Evolutionary conservation across 2,113 vertebrate species (phyloP), one percentile per base, ranked within the genome.

Genomic region (Acrocephalus arundinaceus): DNA sequence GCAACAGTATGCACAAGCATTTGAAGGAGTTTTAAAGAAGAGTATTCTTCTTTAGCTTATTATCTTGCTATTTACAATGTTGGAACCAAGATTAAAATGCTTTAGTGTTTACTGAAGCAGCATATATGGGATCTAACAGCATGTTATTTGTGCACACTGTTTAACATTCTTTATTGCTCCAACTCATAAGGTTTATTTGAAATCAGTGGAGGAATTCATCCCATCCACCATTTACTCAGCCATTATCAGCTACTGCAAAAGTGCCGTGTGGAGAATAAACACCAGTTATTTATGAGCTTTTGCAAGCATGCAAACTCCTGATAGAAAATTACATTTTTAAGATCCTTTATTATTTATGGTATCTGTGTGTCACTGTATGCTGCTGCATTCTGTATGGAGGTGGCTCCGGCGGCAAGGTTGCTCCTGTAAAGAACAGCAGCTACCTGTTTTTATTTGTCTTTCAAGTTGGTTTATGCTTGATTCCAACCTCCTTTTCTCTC

Each of bases 21-120:
- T 76, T 45, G 52, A 77, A 77, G 85, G 82, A 96, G 6, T 95
- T 96, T 71, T 93, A 90, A 96, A 86, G 72, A 89, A 71, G 9
- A 94, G 18, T 71, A 70, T 93, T 95, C 73, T 87, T 96, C 81
- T 89, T 93, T 87, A 90, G 73, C 71, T 97, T 97, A 95, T 96
- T 97, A 96, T 95, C 91, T 96, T 91, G 63, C 94, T 94, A 79
- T 96, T 97, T 95, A 94, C 79, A 90, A 77, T 61, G 61, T 76
- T 95, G 93, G 93, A 95, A 94, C 82, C 63, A 80, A 97, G 93
- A 97, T 97, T 97, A 96, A 97, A 97, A 96, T 93, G 89, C 84
- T 92, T 97, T 96, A 97, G 87, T 97, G 97, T 94, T 97, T 96
- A 97, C 96, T 96, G 97, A 95, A 95, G 96, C 97, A 96, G 93